phyloP scores from a whole-genome alignment of 2,888 invertebrate genomes.

The Diabrotica balteata region DNA sequence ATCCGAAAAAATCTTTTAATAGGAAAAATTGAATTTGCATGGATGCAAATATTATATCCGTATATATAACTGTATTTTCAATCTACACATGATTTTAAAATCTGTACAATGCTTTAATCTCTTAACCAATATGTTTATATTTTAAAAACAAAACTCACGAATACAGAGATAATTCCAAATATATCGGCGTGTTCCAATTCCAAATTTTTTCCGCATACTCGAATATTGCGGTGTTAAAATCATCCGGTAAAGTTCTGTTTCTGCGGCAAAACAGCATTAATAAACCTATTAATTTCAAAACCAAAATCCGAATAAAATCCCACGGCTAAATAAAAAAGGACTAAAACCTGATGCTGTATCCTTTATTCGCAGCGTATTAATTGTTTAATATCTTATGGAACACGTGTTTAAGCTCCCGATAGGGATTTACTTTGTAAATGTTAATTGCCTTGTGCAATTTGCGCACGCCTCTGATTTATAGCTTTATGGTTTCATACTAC shows the following conservation, averaged over 20 bases:
- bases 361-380: constrained; percentile 53
- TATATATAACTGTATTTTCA: too few relatives aligned
- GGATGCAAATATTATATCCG: too few relatives aligned
- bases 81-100: too few relatives aligned
- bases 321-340: constrained; percentile 52
- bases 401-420: constrained; percentile 59
- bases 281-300: constrained; percentile 58
- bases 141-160: too few relatives aligned
- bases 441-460: constrained; percentile 55
- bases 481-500: constrained; percentile 28
- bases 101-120: too few relatives aligned
- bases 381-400: constrained; percentile 60
- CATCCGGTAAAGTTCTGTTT: constrained; percentile 42
- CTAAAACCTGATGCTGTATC: constrained; percentile 45
- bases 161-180: constrained; percentile 31
- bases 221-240: constrained; percentile 35
- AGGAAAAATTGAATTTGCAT: too few relatives aligned
- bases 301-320: constrained; percentile 56
- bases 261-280: constrained; percentile 50
- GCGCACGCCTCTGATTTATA: constrained; percentile 45
- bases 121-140: too few relatives aligned
- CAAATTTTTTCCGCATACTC: constrained; percentile 34
- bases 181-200: constrained; percentile 31
- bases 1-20: too few relatives aligned
- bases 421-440: constrained; percentile 60